phyloP scores from a whole-genome alignment of 2,888 invertebrate species.

The Pollenia angustigena region DNA sequence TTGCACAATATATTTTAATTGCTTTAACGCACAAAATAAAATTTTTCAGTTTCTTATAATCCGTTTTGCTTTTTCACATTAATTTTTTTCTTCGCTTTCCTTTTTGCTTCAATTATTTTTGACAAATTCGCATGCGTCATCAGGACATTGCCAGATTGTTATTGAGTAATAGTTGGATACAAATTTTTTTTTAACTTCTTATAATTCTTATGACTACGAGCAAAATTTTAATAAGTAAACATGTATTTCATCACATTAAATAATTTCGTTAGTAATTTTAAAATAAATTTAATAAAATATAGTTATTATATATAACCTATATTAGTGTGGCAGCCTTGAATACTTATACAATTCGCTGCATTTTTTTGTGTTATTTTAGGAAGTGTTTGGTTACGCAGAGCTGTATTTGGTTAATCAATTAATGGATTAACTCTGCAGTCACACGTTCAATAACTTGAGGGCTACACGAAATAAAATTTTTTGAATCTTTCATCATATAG shows the following conservation, averaged over 20 bases:
- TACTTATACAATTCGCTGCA: constrained; percentile 12
- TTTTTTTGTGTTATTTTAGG: not conserved
- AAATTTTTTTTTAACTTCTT: too few species aligned
- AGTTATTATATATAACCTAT: not conserved
- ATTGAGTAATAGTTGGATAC: too few species aligned
- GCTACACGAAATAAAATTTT: too few species aligned
- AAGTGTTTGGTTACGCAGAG: constrained; percentile 44
- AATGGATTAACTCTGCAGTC: not conserved
- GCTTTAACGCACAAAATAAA: constrained; percentile 60
- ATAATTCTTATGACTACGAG: too few species aligned
- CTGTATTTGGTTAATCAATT: constrained; percentile 6
- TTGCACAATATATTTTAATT: constrained; percentile 53
- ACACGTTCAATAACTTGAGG: too few species aligned
- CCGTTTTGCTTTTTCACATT: constrained; percentile 73
- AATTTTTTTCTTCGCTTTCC: constrained; percentile 74
- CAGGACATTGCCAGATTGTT: constrained; percentile 37
- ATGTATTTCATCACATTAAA: too few species aligned
- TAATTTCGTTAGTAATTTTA: not conserved
- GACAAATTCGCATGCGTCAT: constrained; percentile 68
- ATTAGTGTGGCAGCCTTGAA: constrained; percentile 23
- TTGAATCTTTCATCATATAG: too few species aligned
- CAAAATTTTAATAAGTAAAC: too few species aligned
- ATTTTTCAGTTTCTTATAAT: constrained; percentile 69
- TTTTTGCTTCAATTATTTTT: constrained; percentile 65
- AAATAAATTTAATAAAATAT: not conserved